Evolutionary conservation across 2,888 invertebrate species (phyloP).

Genomic region (Plebejus anna): DNA sequence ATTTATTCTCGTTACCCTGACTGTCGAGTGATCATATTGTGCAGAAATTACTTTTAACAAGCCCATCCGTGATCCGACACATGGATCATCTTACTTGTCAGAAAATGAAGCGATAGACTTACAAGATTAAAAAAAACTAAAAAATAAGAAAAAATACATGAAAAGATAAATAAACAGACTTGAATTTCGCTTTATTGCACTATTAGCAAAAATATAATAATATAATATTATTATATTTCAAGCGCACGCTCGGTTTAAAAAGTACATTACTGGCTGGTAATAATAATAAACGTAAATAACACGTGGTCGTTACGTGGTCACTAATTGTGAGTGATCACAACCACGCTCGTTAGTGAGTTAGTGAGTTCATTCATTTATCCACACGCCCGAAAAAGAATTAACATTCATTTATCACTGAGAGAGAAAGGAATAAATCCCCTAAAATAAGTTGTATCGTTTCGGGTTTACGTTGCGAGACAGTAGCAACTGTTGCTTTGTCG

Average conservation of each 20-base stretch:
- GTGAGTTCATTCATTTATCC: constrained; percentile 23
- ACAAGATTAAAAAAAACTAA: not conserved
- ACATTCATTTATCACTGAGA: constrained; percentile 23
- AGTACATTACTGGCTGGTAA: constrained; percentile 19
- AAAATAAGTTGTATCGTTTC: constrained; percentile 20
- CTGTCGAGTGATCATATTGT: too few relatives aligned
- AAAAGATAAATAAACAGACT: not conserved
- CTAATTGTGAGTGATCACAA: constrained; percentile 26
- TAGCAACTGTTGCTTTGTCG: not conserved
- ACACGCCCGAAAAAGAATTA: constrained; percentile 25
- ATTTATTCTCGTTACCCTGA: too few relatives aligned
- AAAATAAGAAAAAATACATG: not conserved
- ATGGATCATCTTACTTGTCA: too few relatives aligned
- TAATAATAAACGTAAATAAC: constrained; percentile 26
- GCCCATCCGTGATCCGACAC: too few relatives aligned
- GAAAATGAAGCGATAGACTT: too few relatives aligned
- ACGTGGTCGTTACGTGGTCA: constrained; percentile 27
- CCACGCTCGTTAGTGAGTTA: constrained; percentile 24
- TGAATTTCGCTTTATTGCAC: not conserved
- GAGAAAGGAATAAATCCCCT: constrained; percentile 24
- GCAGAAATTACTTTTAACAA: too few relatives aligned
- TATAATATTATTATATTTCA: not conserved
- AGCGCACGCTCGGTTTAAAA: not conserved
- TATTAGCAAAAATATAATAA: not conserved
- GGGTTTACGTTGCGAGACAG: not conserved